These are phyloP conservation scores for Carassius gibelio DNA, from an alignment of 2,113 vertebrate genomes.

Conservation along the genomic window DNA sequence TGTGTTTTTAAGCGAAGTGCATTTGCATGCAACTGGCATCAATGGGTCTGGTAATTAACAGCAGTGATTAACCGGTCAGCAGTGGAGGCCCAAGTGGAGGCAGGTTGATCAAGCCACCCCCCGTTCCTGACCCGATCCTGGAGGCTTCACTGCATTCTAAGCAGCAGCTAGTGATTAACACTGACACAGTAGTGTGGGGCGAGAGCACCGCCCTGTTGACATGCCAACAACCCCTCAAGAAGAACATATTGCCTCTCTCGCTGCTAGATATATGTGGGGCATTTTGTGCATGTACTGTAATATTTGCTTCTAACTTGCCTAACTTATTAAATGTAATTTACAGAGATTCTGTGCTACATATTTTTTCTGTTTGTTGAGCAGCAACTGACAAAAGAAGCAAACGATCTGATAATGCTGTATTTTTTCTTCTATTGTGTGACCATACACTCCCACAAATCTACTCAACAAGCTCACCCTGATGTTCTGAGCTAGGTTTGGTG, in stretches of 20 bases:
- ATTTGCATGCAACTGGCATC: constrained; percentile 77
- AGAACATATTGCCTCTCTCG: constrained; percentile 51
- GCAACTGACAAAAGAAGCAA: constrained; percentile 2
- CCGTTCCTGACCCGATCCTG: constrained; percentile 59
- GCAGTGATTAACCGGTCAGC: constrained; percentile 79
- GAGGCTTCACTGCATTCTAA: constrained; percentile 69
- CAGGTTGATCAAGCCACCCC: constrained; percentile 72
- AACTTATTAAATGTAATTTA: neutral
- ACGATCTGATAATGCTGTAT: neutral
- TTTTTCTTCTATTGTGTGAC: constrained; percentile 27
- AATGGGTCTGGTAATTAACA: constrained; percentile 79
- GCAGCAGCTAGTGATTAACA: constrained; percentile 75
- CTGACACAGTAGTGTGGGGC: constrained; percentile 63
- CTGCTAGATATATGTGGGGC: constrained; percentile 21
- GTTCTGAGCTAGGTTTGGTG: neutral
- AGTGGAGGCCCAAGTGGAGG: constrained; percentile 67
- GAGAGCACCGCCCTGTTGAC: constrained; percentile 48
- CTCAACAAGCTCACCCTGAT: constrained; percentile 6
- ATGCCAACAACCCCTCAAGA: constrained; percentile 57
- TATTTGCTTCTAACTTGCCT: neutral
- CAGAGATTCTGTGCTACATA: too few species aligned
- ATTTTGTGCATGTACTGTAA: constrained; percentile 21
- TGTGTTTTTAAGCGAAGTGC: constrained; percentile 52
- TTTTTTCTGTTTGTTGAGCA: neutral
- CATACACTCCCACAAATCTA: constrained; percentile 18